These are phyloP conservation scores for Bedellia somnulentella DNA, from an alignment of 2,888 invertebrate species.

Conservation along the genomic window DNA sequence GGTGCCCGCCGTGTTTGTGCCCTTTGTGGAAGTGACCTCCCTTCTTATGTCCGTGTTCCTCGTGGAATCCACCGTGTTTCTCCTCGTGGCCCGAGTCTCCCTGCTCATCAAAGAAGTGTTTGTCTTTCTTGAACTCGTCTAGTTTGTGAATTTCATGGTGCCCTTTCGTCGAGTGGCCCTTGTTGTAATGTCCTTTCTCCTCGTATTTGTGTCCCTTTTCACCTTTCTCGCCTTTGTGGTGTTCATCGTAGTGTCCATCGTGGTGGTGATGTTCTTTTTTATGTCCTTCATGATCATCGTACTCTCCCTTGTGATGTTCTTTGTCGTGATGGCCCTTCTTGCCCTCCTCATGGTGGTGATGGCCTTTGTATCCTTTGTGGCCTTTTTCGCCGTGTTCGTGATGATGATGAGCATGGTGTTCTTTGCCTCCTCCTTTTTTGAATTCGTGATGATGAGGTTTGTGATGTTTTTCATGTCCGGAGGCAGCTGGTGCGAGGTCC, in stretches of 20 bases:
- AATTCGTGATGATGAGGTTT: constrained; percentile 44
- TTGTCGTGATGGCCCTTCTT: constrained; percentile 76
- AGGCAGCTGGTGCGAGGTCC: constrained; percentile 40
- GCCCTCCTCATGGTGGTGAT: constrained; percentile 69
- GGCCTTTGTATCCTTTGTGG: constrained; percentile 71
- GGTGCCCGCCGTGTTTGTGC: constrained; percentile 76
- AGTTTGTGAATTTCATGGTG: constrained; percentile 83
- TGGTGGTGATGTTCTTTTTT: constrained; percentile 67
- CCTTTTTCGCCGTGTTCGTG: constrained; percentile 70
- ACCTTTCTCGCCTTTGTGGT: constrained; percentile 68
- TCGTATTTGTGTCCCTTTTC: constrained; percentile 68
- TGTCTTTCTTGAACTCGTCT: constrained; percentile 84
- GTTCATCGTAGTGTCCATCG: constrained; percentile 66
- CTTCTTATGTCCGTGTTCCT: constrained; percentile 79
- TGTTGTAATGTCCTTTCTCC: constrained; percentile 75
- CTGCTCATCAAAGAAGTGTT: constrained; percentile 84
- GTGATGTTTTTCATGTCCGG: constrained; percentile 53
- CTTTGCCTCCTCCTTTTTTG: constrained; percentile 68
- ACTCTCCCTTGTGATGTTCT: constrained; percentile 64
- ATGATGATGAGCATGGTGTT: constrained; percentile 67
- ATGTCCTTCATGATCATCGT: constrained; percentile 64
- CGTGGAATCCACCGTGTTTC: constrained; percentile 79
- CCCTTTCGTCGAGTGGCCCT: constrained; percentile 84
- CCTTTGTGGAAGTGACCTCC: constrained; percentile 81
- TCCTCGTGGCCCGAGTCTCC: constrained; percentile 81